Percentiles rank a stretch among this genome's conserved stretches.
Conservation (phyloP, 2,888 invertebrate species). For the Tenthredo amoena region DNA sequence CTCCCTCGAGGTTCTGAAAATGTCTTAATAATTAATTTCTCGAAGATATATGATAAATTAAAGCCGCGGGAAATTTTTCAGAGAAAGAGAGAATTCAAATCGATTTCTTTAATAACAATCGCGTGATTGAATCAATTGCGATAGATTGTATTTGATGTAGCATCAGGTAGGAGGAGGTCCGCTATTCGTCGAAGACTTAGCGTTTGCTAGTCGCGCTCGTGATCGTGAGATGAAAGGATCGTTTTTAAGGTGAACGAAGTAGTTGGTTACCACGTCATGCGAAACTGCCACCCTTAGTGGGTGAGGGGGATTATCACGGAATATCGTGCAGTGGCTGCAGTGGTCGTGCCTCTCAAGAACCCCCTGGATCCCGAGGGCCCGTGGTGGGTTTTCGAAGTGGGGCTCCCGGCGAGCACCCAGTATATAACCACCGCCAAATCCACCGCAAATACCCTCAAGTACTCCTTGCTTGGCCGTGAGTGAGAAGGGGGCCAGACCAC, state of each 20-base stretch:
- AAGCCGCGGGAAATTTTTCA: not conserved
- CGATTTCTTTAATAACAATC: not conserved
- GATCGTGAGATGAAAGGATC: conserved; percentile 39
- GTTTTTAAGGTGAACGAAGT: conserved; percentile 47
- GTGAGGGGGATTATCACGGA: conserved; percentile 49
- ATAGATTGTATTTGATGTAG: not conserved
- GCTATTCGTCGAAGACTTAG: not conserved
- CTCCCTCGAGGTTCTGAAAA: not conserved
- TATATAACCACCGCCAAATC: conserved; percentile 74
- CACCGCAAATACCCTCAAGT: conserved; percentile 78
- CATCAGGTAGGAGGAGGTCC: not conserved
- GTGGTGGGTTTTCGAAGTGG: conserved; percentile 64
- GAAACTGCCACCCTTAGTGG: conserved; percentile 39
- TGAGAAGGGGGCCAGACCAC: conserved; percentile 73
- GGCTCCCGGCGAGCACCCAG: conserved; percentile 68
- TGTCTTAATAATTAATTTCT: not conserved
- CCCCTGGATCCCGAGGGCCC: conserved; percentile 48
- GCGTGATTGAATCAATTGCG: conserved; percentile 22
- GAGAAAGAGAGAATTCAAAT: not conserved
- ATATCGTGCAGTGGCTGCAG: conserved; percentile 47
- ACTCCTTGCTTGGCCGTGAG: conserved; percentile 76
- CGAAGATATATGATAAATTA: not conserved
- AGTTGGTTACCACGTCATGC: conserved; percentile 50
- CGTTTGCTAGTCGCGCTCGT: not conserved
- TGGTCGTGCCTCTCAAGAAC: conserved; percentile 48